Evolutionary conservation across 2,888 invertebrate species (phyloP).

Genomic region (Tribolium freemani): DNA sequence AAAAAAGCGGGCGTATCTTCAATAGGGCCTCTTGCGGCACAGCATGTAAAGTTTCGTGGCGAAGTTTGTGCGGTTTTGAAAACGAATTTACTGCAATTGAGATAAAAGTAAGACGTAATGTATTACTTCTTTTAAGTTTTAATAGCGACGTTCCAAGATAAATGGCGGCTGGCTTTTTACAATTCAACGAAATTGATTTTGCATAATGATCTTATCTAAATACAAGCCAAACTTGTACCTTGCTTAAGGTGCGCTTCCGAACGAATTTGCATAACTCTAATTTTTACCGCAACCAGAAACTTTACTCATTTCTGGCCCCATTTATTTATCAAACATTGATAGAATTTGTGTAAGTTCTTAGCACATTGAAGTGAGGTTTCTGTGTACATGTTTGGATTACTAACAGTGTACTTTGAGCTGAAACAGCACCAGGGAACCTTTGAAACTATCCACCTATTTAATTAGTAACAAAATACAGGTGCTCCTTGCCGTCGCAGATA

Average conservation of each 20-base stretch:
- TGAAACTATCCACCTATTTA: no score
- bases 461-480: no score
- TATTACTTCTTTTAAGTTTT: conserved; percentile 31
- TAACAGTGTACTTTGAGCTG: no score
- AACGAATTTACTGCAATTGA: conserved; percentile 37
- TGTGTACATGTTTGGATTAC: no score
- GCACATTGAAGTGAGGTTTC: no score
- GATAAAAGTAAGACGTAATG: conserved; percentile 31
- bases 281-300: not conserved
- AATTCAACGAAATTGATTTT: conserved; percentile 21
- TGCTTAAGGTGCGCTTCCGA: not conserved
- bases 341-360: no score
- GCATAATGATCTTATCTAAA: conserved; percentile 26
- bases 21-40: conserved; percentile 2
- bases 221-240: conserved; percentile 13
- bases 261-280: conserved; percentile 8
- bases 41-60: conserved; percentile 26
- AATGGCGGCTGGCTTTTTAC: conserved; percentile 1
- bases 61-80: conserved; percentile 22
- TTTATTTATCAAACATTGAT: no score
- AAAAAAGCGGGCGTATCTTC: conserved; percentile 22
- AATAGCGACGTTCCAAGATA: conserved; percentile 14
- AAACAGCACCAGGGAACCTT: no score
- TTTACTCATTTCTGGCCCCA: no score
- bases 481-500: no score